These are phyloP conservation scores for Hecatera dysodea DNA, from an alignment of 2,888 invertebrate genomes.

Conservation along the genomic window DNA sequence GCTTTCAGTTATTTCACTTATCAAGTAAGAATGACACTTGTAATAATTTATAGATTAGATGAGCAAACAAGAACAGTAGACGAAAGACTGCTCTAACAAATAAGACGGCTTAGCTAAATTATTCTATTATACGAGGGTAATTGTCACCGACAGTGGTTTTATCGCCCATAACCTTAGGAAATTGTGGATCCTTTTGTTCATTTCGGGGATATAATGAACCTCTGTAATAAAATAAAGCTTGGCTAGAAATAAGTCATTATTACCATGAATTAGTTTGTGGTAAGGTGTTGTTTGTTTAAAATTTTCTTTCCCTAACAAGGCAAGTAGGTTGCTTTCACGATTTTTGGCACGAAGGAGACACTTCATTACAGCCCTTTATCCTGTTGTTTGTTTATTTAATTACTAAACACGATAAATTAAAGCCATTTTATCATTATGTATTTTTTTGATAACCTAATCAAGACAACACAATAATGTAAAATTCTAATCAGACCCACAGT, in stretches of 20 bases:
- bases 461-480: conserved; percentile 14
- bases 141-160: neutral
- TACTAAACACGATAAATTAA: conserved; percentile 27
- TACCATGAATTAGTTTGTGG: conserved; percentile 12
- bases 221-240: conserved; percentile 3
- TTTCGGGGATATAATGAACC: neutral
- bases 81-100: neutral
- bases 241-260: conserved; percentile 16
- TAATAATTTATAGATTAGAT: conserved; percentile 2
- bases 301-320: conserved; percentile 15
- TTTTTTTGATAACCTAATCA: conserved; percentile 37
- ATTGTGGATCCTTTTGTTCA: neutral
- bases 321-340: conserved; percentile 18
- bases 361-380: conserved; percentile 9
- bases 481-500: conserved; percentile 8
- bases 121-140: neutral
- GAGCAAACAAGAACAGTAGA: neutral
- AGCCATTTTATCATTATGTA: too few species aligned
- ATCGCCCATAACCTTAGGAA: neutral
- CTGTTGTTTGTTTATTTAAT: conserved; percentile 25
- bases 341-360: conserved; percentile 3
- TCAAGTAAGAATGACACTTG: conserved; percentile 6
- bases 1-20: conserved; percentile 23
- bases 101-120: neutral
- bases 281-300: conserved; percentile 10